Evolutionary conservation across 1,140 invertebrate species (phyloP), one percentile per base, ranked within the genome.

Genomic region (Drosophila asahinai): DNA sequence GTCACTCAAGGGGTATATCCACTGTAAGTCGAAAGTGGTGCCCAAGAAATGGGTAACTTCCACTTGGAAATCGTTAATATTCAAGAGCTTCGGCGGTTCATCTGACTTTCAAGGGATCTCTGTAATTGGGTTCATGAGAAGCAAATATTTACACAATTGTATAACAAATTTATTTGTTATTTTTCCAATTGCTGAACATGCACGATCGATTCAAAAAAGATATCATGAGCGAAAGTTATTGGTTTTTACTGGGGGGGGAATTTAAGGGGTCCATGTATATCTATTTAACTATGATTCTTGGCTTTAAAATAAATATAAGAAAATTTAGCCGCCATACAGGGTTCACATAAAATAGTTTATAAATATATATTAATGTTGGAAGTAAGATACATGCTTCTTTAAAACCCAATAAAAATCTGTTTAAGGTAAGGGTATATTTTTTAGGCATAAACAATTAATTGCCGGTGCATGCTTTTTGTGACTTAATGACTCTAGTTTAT

Each of bases 141-240:
- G 70, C 65, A 59, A 71, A 73, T 73, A 73, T 73, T 73, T 73
- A 71, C 70, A 73, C 54, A 71, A 71, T 59, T 71, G 52, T 73
- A 51, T 73, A 71, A 73, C 66, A 71, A 42, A 73, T 71, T 43
- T 60, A 72, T 73, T 72, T 43, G 36, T 59, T 52, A 59, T 38
- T 71, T 59, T 52, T 43, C 22, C 22, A 27, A 45, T 66, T 14
- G 27, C 19, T 19, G 12, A 72, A 58, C 68, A 70, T 61, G 71
- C 76, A 83, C 47, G 66, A 67, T 45, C 30, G 38, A 25, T 33
- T 11, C 12, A 3, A 14, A 30, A 30, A 43, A 43, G 3, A 3
- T 25, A 25, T 43, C 15, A 45, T 19, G 3, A 45, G 48, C 30
- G 66, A 55, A 63, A 79, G 47, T 75, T 79, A 75, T 66, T 79